Evolutionary conservation across 2,113 vertebrate genomes (phyloP), one percentile per base, ranked within the genome.

Genomic region (Aegypius monachus): DNA sequence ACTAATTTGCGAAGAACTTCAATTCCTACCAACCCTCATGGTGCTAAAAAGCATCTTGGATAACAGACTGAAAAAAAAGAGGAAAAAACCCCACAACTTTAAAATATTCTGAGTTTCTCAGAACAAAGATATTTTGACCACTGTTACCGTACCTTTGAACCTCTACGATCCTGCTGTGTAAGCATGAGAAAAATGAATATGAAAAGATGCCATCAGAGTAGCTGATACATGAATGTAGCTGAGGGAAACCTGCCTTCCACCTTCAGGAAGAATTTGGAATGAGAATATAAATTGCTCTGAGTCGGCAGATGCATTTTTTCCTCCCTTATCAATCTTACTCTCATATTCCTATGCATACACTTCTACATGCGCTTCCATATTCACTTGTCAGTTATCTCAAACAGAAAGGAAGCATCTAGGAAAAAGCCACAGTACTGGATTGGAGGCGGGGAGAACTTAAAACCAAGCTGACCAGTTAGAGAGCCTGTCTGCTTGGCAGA

Each of bases 211-310:
- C 82, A 50, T 22, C 40, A 13, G 18, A 4, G 53, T 2, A 52
- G 47, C 52, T 67, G 65, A 47, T 4, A 53, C 2, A 1, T 0
- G 26, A 53, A 4, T 0, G 6, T 5, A 86, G 71, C 92, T 27
- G 7, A 53, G 55, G 50, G 36, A 71, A 91, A 50, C 2, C 73
- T 78, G 50, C 55, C 52, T 48, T 36, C 42, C 56, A 75, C 36
- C 3, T 3, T 25, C 36, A 58, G 32, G 42, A 53, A 38, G 17
- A 27, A 14, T 2, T 47, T 59, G 67, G 19, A 81, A 86, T 1
- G 34, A 90, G 62, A 55, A n/a, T 7, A 34, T 10, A 16, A 71
- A 74, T 9, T 16, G 8, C 59, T 86, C 43, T 47, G 34, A 89
- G 40, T 1, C 65, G 58, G 31, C 25, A 82, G 47, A 71, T 31